Conservation (phyloP, 2,113 vertebrate species). For the Nyctereutes procyonoides region DNA sequence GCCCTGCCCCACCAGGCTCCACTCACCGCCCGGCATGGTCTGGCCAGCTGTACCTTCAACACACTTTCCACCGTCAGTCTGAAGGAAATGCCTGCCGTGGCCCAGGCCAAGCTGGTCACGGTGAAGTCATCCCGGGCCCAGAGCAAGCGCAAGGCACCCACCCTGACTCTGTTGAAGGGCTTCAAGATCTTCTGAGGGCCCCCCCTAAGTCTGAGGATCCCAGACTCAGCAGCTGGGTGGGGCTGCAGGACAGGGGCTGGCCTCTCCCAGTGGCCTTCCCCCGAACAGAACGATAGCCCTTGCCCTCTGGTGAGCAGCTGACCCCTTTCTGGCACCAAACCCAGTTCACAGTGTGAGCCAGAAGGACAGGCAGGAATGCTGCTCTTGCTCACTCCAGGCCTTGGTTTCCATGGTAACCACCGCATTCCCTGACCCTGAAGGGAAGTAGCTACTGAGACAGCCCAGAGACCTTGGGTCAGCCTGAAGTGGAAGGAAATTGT, state of each 20-base stretch:
- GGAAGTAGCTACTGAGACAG: background rate
- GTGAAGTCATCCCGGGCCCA: slow-evolving; percentile 95
- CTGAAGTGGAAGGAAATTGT: background rate
- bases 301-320: background rate
- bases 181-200: slow-evolving; percentile 95
- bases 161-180: slow-evolving; percentile 94
- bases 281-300: background rate
- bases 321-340: background rate
- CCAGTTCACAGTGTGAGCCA: background rate
- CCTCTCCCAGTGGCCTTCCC: background rate
- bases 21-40: slow-evolving; percentile 76
- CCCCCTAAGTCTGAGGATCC: background rate
- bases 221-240: background rate
- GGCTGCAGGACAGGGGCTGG: background rate
- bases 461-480: background rate
- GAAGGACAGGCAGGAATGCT: background rate
- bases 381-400: background rate
- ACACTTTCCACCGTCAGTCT: slow-evolving; percentile 88
- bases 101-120: slow-evolving; percentile 94
- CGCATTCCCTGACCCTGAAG: background rate
- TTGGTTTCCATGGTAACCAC: slow-evolving; percentile 19
- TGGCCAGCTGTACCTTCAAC: slow-evolving; percentile 87
- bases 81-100: slow-evolving; percentile 93
- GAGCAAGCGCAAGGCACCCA: slow-evolving; percentile 94
- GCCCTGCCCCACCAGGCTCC: slow-evolving; percentile 79